These are phyloP conservation scores for Macropis europaea DNA, from an alignment of 2,888 invertebrate genomes.

Conservation along the genomic window DNA sequence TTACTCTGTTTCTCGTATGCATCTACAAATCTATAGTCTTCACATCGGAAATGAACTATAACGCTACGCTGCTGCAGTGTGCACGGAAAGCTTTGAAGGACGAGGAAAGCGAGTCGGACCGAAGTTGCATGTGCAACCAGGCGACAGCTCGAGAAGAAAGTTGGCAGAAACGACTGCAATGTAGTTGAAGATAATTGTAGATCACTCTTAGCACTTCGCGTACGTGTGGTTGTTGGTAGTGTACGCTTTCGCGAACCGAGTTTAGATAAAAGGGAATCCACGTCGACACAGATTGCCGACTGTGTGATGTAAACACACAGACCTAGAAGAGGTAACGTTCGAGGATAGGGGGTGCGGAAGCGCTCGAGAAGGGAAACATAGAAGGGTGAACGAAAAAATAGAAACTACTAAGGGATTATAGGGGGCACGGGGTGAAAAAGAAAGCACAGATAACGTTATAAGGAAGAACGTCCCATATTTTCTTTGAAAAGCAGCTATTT, in stretches of 20 bases:
- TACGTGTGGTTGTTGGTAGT: constrained; percentile 26
- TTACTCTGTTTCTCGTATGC: background rate
- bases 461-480: background rate
- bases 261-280: constrained; percentile 44
- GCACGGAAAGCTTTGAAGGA: background rate
- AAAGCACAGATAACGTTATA: background rate
- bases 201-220: constrained; percentile 22
- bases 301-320: constrained; percentile 7
- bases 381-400: constrained; percentile 13
- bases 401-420: constrained; percentile 9
- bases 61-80: background rate
- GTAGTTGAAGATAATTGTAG: constrained; percentile 38
- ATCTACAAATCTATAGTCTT: background rate
- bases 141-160: constrained; percentile 30
- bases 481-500: constrained; percentile 1
- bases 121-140: constrained; percentile 51
- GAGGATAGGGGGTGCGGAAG: constrained; percentile 2
- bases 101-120: background rate
- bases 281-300: constrained; percentile 35
- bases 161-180: constrained; percentile 21
- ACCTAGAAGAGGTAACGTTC: background rate
- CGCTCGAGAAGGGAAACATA: constrained; percentile 8
- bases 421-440: background rate
- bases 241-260: constrained; percentile 2
- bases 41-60: background rate